Evolutionary conservation across 2,888 invertebrate genomes (phyloP), one percentile per base, ranked within the genome.

Genomic region (Scelioninae gen. 1): DNA sequence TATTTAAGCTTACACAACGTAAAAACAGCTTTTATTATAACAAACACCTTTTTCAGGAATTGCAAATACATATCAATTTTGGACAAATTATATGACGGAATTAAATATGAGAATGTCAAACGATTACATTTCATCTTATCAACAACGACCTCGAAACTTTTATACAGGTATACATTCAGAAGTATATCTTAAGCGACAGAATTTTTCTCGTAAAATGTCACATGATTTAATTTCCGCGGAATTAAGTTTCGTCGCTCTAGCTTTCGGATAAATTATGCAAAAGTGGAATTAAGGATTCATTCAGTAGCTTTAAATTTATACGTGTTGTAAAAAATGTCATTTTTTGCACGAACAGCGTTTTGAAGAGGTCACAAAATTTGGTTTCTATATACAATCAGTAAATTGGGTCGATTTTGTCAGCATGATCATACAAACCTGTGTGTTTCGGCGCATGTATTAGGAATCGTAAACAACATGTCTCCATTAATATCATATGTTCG

Each of bases 241-340:
- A 71, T 69, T 45, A 49, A 60, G 58, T 34, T 60, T 51, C 60
- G 40, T 31, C 60, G 49, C 40, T 71, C 49, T 1, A 47, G 47
- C 60, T 71, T 60, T 71, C 31, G 34, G 49, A 60, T 72, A 49
- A 60, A 72, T 62, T 72, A 72, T 72, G 71, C 53, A 58, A 58
- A 72, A 51, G 40, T 16, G 31, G 23, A 62, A 53, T 72, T 62
- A 53, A 34, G 53, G 16, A 72, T 72, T 72, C 72, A 63, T 72
- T 51, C 31, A 62, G 31, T 45, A 55, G 55, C 72, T 13, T 45
- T 7, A 31, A 53, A 63, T 62, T 72, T 63, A 34, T 60, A 53
- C 62, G 45, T 38, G 43, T 62, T 62, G 38, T 29, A 10, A 31
- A 72, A 51, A 43, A 53, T 2, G 1, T 1, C 2, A 23, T 2